Evolutionary conservation across 1,140 invertebrate species (phyloP), one percentile per base, ranked within the genome.

Genomic region (Drosophila mojavensis): DNA sequence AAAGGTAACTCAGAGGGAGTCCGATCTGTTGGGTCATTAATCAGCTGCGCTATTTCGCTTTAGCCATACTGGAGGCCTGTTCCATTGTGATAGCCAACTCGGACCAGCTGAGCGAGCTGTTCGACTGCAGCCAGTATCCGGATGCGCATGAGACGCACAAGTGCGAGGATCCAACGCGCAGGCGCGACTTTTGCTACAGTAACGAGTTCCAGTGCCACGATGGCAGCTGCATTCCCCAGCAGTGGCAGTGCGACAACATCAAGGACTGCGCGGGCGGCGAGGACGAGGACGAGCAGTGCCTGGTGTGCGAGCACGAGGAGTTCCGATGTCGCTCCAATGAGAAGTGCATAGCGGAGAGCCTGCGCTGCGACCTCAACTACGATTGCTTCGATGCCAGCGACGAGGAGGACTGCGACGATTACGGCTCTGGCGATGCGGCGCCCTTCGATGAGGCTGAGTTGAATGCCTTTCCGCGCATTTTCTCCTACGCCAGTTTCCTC

Each of bases 341-440:
- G 1, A 93, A 93, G 59, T 95, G 95, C 89, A 96, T 98, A 24
- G 94, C 95, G 1, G 95, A 95, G 60, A 93, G 94, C 24, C 96
- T 95, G 94, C 93, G 95, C 5, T 98, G 97, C 84, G 97, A 98
- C 90, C 95, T 95, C 11, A 95, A 97, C 90, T 93, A 94, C 6
- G 97, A 98, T 91, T 98, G 97, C 91, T 93, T 94, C 26, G 94
- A 94, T 68, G 96, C 95, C 1, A 96, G 96, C 74, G 97, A 98
- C 91, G 97, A 98, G 90, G 92, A 93, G 41, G 92, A 94, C 75
- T 94, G 95, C 90, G 83, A 90, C 28, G 86, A 89, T 0, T 85
- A 83, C 20, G 78, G 75, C 9, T 84, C 68, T 20, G 86, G 65
- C n/a, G 91, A 75, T 28, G 51, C 50, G 39, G 51, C 66, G 2